These are phyloP conservation scores for Tapirus terrestris DNA, from an alignment of 2,113 vertebrate genomes.

Conservation along the genomic window DNA sequence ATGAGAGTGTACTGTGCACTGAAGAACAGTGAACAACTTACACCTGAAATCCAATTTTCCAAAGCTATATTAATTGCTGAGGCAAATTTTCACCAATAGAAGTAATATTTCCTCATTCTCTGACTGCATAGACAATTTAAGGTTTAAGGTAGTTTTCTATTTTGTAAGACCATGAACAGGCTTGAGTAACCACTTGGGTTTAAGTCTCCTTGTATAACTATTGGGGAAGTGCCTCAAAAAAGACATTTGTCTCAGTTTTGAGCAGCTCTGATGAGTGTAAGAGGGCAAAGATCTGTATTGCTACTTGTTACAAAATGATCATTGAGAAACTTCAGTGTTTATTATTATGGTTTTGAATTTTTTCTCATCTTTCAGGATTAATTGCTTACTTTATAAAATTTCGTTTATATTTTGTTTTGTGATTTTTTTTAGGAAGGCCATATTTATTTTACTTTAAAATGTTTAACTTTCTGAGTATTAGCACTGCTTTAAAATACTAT, in stretches of 20 bases:
- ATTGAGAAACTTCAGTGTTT: not conserved
- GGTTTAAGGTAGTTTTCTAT: not conserved
- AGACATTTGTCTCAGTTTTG: not conserved
- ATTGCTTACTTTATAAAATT: not conserved
- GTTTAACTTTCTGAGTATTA: not conserved
- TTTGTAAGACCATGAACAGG: not conserved
- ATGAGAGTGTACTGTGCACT: too few relatives aligned
- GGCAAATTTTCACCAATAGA: not conserved
- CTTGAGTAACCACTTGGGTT: not conserved
- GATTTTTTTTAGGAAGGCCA: not conserved
- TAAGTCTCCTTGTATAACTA: not conserved
- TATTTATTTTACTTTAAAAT: not conserved
- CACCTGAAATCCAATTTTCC: not conserved
- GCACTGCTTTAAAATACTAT: not conserved
- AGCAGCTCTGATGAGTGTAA: not conserved
- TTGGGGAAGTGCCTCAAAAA: not conserved
- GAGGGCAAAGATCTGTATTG: not conserved
- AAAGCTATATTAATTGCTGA: not conserved
- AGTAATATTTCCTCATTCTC: not conserved
- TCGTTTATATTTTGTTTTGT: not conserved
- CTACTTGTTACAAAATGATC: not conserved
- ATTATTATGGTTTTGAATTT: not conserved
- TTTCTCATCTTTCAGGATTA: not conserved
- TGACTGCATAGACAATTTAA: not conserved
- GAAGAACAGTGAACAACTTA: not conserved